Base-by-base conservation (phyloP, 2,888 invertebrate genomes). In the Chydorus sphaericus region DNA sequence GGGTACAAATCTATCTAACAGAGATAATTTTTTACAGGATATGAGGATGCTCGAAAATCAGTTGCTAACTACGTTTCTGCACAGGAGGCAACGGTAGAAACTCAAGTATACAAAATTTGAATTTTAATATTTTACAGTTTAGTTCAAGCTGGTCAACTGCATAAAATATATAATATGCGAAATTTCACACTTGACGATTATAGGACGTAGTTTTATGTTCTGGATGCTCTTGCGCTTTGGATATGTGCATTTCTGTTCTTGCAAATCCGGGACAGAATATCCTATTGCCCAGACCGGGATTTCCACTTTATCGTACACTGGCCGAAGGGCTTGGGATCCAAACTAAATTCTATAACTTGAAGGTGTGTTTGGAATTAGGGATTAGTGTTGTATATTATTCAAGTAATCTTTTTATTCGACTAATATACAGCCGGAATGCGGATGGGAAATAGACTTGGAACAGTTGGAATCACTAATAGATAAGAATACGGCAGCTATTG, bases 221-320 rank as follows among this genome's bases (percentile, higher is more conserved):
- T 66, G 98, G 98, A 28, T 94, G 94, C 67, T 97, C 96, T 0
- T 86, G 92, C 62, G 88, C 97, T 0, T 73, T 99, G 62, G 97
- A 99, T 66, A 75, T 96, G 63, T 89, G 88, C 67, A 89, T 98
- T 63, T 80, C 86, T 10, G 90, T 82, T 0, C 68, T 99, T 59
- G 93, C 90, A 5, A 83, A 87, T 65, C 77, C 83, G 8, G 93
- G 91, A 20, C 87, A 94, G 67, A 97, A 96, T 69, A 85, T 98
- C 63, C 73, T 97, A 30, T 82, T 94, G 48, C 97, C 97, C 2
- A 75, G 85, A 57, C 96, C 96, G 5, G 94, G 91, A 20, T 96
- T 96, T 70, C 83, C 90, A 63, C 81, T 96, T 62, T 96, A 96
- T 71, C 79, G 84, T 67, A 94, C 93, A 0, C 72, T 94, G 44